These are phyloP conservation scores for Poeciliopsis prolifica DNA, from an alignment of 2,113 vertebrate species.

Conservation along the genomic window DNA sequence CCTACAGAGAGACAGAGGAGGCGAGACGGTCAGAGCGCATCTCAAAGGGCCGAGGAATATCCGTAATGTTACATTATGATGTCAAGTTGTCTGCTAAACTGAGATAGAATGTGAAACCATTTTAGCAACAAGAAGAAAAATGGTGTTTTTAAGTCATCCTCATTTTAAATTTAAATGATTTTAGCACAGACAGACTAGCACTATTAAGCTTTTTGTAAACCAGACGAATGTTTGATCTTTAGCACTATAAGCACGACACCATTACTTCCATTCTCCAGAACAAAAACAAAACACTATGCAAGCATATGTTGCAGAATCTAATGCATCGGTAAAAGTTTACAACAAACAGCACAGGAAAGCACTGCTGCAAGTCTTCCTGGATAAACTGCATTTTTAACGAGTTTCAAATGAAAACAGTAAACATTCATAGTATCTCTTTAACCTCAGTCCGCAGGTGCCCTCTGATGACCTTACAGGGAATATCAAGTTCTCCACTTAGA, in stretches of 20 bases:
- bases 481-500: slow-evolving; percentile 6
- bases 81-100: background rate
- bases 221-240: background rate
- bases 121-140: background rate
- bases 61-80: background rate
- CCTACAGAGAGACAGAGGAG: background rate
- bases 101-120: background rate
- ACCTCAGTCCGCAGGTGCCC: background rate
- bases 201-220: no score
- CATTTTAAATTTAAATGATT: background rate
- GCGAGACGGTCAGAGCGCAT: background rate
- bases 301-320: background rate
- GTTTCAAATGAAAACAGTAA: background rate
- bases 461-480: slow-evolving; percentile 17
- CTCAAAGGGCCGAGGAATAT: background rate
- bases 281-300: background rate
- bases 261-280: background rate
- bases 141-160: background rate
- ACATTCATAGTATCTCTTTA: background rate
- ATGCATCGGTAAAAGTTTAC: background rate
- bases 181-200: background rate
- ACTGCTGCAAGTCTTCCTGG: background rate
- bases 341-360: background rate
- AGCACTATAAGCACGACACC: background rate
- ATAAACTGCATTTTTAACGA: background rate